phyloP scores from a whole-genome alignment of 2,797 vertebrate species.

The Acropternis orthonyx region DNA sequence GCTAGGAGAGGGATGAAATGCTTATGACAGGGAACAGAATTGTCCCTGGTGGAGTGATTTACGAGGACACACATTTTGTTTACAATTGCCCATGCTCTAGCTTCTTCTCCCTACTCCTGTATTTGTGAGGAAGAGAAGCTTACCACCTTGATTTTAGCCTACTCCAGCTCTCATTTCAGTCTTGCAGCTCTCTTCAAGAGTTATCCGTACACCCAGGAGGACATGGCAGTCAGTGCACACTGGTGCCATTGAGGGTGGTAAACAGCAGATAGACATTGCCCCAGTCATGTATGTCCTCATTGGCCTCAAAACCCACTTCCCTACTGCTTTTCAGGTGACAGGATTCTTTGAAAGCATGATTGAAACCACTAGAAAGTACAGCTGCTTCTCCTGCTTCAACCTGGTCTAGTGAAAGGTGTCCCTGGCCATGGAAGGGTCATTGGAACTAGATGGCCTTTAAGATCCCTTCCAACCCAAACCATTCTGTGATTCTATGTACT shows the following conservation, averaged over 20 bases:
- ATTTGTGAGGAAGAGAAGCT: neutral
- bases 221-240: fast-evolving
- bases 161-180: neutral
- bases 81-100: neutral
- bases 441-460: neutral
- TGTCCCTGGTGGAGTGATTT: neutral
- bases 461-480: neutral
- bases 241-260: no score
- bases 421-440: neutral
- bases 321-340: neutral
- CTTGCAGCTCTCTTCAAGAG: neutral
- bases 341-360: neutral
- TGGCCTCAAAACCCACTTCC: neutral
- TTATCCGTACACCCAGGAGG: neutral
- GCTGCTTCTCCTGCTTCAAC: neutral
- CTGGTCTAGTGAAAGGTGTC: neutral
- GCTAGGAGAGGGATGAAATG: neutral
- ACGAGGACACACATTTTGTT: neutral
- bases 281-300: neutral
- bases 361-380: neutral
- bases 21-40: neutral
- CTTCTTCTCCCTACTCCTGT: neutral
- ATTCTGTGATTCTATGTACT: fast-evolving
- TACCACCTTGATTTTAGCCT: neutral
- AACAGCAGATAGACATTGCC: neutral